Evolutionary conservation across 2,797 vertebrate genomes (phyloP).

Genomic region (Tamandua tetradactyla): DNA sequence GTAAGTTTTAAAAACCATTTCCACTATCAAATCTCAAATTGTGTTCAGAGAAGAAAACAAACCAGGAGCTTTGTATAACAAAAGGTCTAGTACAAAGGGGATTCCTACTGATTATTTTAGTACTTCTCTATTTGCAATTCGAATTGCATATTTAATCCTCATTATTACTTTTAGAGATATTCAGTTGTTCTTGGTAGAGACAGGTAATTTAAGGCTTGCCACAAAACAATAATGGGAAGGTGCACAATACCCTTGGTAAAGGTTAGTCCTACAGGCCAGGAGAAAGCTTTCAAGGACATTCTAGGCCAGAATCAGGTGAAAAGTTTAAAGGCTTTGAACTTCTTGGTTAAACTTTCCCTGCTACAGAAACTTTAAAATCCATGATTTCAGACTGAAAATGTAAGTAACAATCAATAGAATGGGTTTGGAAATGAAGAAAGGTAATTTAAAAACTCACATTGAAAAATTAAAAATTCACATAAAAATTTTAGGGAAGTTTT

Average conservation of each 20-base stretch:
- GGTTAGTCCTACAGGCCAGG: not conserved
- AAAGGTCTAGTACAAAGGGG: not conserved
- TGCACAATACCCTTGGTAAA: not conserved
- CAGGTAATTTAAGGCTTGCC: slow-evolving; percentile 55
- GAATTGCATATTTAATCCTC: not conserved
- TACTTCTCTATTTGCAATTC: not conserved
- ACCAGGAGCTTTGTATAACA: not conserved
- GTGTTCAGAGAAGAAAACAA: slow-evolving; percentile 14
- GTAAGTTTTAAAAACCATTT: not conserved
- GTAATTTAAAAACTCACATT: slow-evolving; percentile 56
- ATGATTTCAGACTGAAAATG: slow-evolving; percentile 63
- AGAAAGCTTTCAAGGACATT: not conserved
- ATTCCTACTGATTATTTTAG: not conserved
- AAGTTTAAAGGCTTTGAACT: slow-evolving; percentile 39
- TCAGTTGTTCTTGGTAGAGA: slow-evolving; percentile 59
- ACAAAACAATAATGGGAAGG: slow-evolving; percentile 66
- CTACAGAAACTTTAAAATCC: slow-evolving; percentile 67
- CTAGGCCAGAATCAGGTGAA: not conserved
- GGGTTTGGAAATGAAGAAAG: slow-evolving; percentile 41
- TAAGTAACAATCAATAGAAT: slow-evolving; percentile 45
- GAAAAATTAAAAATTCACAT: slow-evolving; percentile 42
- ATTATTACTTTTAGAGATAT: slow-evolving; percentile 46
- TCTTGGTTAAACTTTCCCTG: slow-evolving; percentile 49
- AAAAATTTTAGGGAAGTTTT: not conserved
- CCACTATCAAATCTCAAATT: not conserved